These are phyloP conservation scores for Erebia palarica DNA, from an alignment of 2,888 invertebrate species.

Conservation along the genomic window DNA sequence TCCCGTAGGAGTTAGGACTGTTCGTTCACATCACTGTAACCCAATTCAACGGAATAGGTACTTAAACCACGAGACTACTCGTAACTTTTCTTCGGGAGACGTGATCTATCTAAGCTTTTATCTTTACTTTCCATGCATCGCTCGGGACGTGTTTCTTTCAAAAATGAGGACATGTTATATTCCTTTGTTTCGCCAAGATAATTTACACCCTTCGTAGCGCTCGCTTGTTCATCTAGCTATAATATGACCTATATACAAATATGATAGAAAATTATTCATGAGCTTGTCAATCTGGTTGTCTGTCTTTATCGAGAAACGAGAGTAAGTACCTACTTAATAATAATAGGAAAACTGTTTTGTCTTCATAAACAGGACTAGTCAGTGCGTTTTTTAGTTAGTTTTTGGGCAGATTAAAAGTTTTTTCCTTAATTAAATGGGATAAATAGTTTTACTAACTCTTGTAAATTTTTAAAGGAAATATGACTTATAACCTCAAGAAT, in stretches of 20 bases:
- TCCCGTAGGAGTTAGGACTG: slow-evolving; percentile 8
- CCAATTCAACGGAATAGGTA: slow-evolving; percentile 10
- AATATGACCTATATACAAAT: slow-evolving; percentile 69
- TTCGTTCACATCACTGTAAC: slow-evolving; percentile 18
- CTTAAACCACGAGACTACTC: not conserved
- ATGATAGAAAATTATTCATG: slow-evolving; percentile 69
- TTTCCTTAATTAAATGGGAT: no score
- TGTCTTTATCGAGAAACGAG: slow-evolving; percentile 44
- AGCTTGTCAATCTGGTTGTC: slow-evolving; percentile 51
- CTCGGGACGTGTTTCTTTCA: slow-evolving; percentile 24
- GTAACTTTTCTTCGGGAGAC: slow-evolving; percentile 1
- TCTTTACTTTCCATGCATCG: slow-evolving; percentile 29
- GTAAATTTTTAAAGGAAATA: not conserved
- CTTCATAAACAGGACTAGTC: no score
- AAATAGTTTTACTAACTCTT: no score
- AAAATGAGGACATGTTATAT: slow-evolving; percentile 32
- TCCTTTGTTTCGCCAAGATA: slow-evolving; percentile 49
- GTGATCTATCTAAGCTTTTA: slow-evolving; percentile 26
- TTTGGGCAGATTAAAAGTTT: no score
- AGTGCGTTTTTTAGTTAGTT: no score
- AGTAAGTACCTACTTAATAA: not conserved
- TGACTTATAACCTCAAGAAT: not conserved
- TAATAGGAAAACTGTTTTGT: no score
- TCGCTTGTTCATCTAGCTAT: slow-evolving; percentile 44
- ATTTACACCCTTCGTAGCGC: slow-evolving; percentile 50